Evolutionary conservation across 2,113 vertebrate species (phyloP), one percentile per base, ranked within the genome.

Genomic region (Etheostoma spectabile): DNA sequence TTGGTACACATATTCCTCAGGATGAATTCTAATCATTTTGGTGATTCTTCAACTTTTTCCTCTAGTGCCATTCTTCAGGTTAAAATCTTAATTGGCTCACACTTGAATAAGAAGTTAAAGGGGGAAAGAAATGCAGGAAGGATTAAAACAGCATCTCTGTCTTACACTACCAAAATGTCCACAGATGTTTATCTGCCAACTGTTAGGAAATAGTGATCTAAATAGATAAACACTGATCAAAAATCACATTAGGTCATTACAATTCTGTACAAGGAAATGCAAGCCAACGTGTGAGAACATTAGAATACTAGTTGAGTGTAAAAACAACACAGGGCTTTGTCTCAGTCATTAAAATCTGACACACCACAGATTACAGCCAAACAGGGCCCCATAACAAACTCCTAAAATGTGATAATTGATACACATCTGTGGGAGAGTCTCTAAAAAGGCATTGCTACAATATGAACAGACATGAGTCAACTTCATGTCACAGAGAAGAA

Each of bases 401-500:
- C 27, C 16, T 27, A 11, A 48, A 19, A 7, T 16, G 52, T 0
- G 6, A 22, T 42, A 19, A 48, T 15, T 53, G 51, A 77, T 12
- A 59, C 10, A 4, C 46, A 62, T 46, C 55, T 73, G 16, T 30
- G 1, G 8, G 2, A 0, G 6, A 63, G 68, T 62, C n/a, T 75
- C 56, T 53, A 42, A 21, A 18, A 42, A 16, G n/a, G n/a, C 33
- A 62, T 80, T 63, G 53, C 69, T 55, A 60, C 52, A 69, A 21
- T 15, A 33, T 1, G 22, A 72, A 56, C 11, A 72, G 45, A 70
- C 22, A 30, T 63, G 24, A 57, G 57, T 82, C 16, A 49, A 45
- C 35, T 77, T 30, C 18, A 21, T 56, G 52, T 42, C 53, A 38
- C 8, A 21, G 46, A 35, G 48, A 76, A 77, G 68, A 80, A 61